Percentiles rank a stretch among this genome's conserved stretches.
These are phyloP conservation scores for Macrotrachela quadricornifera DNA, from an alignment of 1,140 invertebrate genomes.

Conservation along the genomic window DNA sequence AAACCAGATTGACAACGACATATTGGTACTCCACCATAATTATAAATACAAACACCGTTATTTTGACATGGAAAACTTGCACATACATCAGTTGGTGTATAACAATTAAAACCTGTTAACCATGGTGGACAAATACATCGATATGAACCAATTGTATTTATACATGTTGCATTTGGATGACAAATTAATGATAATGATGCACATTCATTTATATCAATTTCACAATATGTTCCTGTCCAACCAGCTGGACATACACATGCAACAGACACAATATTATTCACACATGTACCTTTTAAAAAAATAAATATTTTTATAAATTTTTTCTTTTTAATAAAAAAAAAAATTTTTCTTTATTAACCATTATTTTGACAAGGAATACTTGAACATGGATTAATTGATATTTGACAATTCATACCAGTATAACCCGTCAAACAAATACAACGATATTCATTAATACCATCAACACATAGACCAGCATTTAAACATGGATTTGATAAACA, in stretches of 20 bases:
- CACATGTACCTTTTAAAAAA: neutral
- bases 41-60: slow-evolving; percentile 40
- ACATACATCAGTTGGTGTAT: slow-evolving; percentile 52
- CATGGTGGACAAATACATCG: slow-evolving; percentile 8
- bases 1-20: slow-evolving; percentile 14
- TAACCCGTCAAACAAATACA: slow-evolving; percentile 70
- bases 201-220: slow-evolving; percentile 8
- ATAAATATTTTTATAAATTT: too few relatives aligned
- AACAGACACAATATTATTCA: neutral
- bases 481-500: slow-evolving; percentile 39
- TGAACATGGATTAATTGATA: neutral
- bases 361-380: neutral
- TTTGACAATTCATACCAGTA: slow-evolving; percentile 36
- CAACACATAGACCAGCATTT: slow-evolving; percentile 57
- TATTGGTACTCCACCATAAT: slow-evolving; percentile 32
- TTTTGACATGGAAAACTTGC: slow-evolving; percentile 49
- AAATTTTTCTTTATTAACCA: neutral
- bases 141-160: slow-evolving; percentile 20
- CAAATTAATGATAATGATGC: neutral
- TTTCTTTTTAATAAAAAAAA: too few relatives aligned
- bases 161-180: slow-evolving; percentile 15
- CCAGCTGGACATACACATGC: neutral
- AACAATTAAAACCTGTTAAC: slow-evolving; percentile 42
- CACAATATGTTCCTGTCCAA: neutral
- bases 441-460: slow-evolving; percentile 46